Evolutionary conservation across 2,888 invertebrate species (phyloP), one percentile per base, ranked within the genome.

Genomic region (Carabus problematicus): DNA sequence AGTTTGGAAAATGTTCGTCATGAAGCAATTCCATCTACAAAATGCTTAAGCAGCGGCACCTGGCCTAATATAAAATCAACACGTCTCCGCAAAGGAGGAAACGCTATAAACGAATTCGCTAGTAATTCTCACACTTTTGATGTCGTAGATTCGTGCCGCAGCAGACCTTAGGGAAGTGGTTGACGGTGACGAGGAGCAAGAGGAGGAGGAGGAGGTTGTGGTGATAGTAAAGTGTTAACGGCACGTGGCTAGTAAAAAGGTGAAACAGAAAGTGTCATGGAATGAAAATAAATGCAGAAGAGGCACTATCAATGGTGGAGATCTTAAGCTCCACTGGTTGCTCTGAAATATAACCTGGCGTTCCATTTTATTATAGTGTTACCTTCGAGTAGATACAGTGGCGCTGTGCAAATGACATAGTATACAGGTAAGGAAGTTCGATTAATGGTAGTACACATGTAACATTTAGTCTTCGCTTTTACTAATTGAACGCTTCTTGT

Each of bases 311-410:
- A 52, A 52, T 52, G 19, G 52, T 16, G 14, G 16, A 19, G 14
- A 72, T 72, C 71, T 72, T 6, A 29, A 29, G 29, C 29, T 29
- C 29, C 29, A 6, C 29, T 29, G 29, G 29, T 29, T 70, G 63
- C 64, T 58, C 70, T 72, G 70, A 71, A 71, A 71, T 71, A 73
- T 6, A 29, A 29, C 29, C 2, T 2, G 29, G 6, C 29, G 29
- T 29, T 29, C 29, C 6, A 29, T 6, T 29, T 29, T 29, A 29
- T 29, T 29, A 29, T 29, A 29, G 6, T 29, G 29, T 29, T 29
- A 29, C 29, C 29, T 29, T 29, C 3, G 3, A 29, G 29, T 29
- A 29, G 29, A 29, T 29, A 29, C 29, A 29, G n/a, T n/a, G n/a
- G n/a, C n/a, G n/a, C n/a, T 29, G 29, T 29, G 6, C 29, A 29